Base-by-base conservation (phyloP, 2,888 invertebrate genomes). In the Sarcophaga variegata region DNA sequence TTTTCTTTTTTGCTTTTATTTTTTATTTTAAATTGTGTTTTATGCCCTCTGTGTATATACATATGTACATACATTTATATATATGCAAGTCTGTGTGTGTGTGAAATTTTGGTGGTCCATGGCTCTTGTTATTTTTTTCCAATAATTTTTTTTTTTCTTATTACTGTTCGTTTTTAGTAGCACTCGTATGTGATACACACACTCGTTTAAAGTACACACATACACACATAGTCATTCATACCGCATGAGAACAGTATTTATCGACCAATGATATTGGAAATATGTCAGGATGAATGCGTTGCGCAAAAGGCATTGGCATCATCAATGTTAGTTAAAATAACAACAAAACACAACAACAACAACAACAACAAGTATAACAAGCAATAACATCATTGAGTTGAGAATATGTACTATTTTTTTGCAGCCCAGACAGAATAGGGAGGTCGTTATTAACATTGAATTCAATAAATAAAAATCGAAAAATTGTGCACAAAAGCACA, bases 191-290 rank as follows among this genome's bases (percentile, higher is more conserved):
- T 45, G 77, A 77, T 67, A 72, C 54, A 54, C 54, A 54, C 12
- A 54, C 37, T 37, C 37, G 37, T 37, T 37, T 37, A 22, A 62
- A 27, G 75, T 74, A 54, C 37, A 54, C 25, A 0, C 27, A 60
- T 11, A 63, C 14, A 63, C 11, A 8, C 2, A 37, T 37, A 37
- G 27, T 78, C 70, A 64, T 72, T 72, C 71, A 54, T 70, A 71
- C 45, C 70, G 69, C 59, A 83, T 80, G 71, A 70, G 82, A 81
- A 86, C 75, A 60, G 77, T 78, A 83, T 81, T 92, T 92, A 92
- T 92, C 92, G 92, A 92, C 92, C 92, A 92, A 92, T 92, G 92
- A 92, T 92, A 92, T 92, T 92, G 92, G 92, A 92, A 92, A 92
- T 92, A 92, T 92, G 92, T 92, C 92, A 92, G 84, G 92, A 90